A percentile compares a stretch with the other conserved stretches of the same genome.
Evolutionary conservation across 1,140 invertebrate genomes (phyloP).

Genomic region (Metopolophium dirhodum): DNA sequence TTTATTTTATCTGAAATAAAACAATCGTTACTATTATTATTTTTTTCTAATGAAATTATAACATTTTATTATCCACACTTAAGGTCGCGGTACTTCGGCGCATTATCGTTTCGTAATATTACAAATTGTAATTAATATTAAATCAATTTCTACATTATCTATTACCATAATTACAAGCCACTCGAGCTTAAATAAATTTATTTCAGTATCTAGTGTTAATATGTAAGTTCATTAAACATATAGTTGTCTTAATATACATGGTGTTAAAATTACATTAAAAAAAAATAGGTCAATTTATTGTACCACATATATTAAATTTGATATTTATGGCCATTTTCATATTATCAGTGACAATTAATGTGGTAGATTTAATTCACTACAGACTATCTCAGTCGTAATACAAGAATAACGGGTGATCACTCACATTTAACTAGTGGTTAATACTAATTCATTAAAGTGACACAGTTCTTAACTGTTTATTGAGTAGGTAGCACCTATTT

Average conservation of each 20-base stretch:
- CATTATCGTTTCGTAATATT: not conserved
- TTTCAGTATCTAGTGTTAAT: not conserved
- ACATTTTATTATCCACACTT: not conserved
- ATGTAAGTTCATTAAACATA: not conserved
- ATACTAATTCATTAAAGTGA: not conserved
- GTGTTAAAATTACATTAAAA: not conserved
- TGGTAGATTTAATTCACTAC: not conserved
- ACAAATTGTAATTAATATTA: not conserved
- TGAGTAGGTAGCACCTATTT: not conserved
- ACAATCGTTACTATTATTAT: not conserved
- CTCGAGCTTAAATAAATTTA: not conserved
- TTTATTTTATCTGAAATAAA: constrained; percentile 1
- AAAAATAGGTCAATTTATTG: not conserved
- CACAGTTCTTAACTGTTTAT: too few species aligned
- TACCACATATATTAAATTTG: not conserved
- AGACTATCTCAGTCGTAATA: not conserved
- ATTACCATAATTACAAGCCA: not conserved
- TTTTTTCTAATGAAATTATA: not conserved
- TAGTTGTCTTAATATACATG: not conserved
- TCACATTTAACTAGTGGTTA: not conserved
- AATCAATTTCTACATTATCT: not conserved
- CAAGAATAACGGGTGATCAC: not conserved
- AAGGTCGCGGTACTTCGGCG: not conserved
- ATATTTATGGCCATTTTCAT: not conserved
- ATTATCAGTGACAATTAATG: not conserved